Conservation (phyloP, 2,113 vertebrate species). For the Puntigrus tetrazona region DNA sequence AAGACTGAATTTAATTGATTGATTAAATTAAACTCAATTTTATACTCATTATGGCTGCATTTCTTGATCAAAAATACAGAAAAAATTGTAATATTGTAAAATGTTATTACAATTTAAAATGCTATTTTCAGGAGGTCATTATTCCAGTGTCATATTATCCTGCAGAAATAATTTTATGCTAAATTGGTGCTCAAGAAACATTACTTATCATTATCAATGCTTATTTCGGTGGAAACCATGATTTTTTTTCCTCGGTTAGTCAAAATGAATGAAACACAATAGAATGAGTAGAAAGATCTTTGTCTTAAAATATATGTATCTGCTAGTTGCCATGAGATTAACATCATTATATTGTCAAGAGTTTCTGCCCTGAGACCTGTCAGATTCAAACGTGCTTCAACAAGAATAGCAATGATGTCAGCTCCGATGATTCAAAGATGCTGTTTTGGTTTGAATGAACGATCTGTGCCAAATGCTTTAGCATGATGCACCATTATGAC, state of each 20-base stretch:
- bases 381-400: conserved; percentile 3
- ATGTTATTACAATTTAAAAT: too few species aligned
- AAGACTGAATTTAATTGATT: too few species aligned
- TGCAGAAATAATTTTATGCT: neutral
- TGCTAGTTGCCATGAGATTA: conserved; percentile 3
- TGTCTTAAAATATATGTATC: neutral
- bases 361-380: neutral
- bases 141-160: neutral
- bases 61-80: neutral
- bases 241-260: neutral
- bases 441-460: neutral
- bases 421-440: neutral
- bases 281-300: neutral
- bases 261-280: neutral
- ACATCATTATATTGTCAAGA: neutral
- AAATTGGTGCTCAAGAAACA: neutral
- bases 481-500: conserved; percentile 5
- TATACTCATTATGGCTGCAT: neutral
- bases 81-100: neutral
- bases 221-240: neutral
- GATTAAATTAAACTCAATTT: too few species aligned
- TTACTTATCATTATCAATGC: neutral
- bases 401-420: conserved; percentile 34
- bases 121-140: too few species aligned
- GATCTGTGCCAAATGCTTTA: neutral